These are phyloP conservation scores for Percopsis omiscomaycus DNA, from an alignment of 2,797 vertebrate species.

Conservation along the genomic window DNA sequence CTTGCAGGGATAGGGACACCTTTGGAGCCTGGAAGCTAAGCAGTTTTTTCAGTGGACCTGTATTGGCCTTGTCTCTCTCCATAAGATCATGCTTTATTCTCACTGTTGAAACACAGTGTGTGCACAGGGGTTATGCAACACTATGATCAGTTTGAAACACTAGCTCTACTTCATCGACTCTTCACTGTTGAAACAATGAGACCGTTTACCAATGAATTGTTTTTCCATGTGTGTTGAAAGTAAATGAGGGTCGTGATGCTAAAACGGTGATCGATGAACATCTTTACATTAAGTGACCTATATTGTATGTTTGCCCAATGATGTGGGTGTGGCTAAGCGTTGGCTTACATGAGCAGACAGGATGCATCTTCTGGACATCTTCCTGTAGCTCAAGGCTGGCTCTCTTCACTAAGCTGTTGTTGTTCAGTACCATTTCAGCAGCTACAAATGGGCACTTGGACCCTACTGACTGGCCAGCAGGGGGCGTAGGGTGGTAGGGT, in stretches of 20 bases:
- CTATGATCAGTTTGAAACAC: neutral
- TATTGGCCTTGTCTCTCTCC: constrained; percentile 35
- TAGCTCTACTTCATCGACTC: neutral
- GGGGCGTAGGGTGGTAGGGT: constrained; percentile 56
- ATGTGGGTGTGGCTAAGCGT: neutral
- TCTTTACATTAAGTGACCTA: neutral
- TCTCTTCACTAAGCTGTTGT: constrained; percentile 81
- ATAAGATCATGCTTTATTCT: constrained; percentile 53
- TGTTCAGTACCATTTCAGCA: constrained; percentile 85
- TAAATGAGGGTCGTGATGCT: neutral
- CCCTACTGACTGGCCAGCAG: constrained; percentile 63
- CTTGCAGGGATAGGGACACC: constrained; percentile 86
- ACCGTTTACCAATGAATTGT: neutral
- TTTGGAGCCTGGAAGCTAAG: constrained; percentile 76
- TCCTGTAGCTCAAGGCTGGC: constrained; percentile 88
- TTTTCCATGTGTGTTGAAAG: neutral
- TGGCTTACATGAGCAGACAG: constrained; percentile 73
- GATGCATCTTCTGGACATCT: constrained; percentile 83
- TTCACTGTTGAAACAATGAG: neutral
- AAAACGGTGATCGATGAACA: constrained; percentile 9
- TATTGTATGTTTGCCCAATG: neutral
- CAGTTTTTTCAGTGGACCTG: constrained; percentile 72
- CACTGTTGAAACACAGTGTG: constrained; percentile 18
- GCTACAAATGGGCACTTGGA: constrained; percentile 91
- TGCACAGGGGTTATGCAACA: neutral